Evolutionary conservation across 1,140 invertebrate species (phyloP).

Genomic region (Samia ricini): DNA sequence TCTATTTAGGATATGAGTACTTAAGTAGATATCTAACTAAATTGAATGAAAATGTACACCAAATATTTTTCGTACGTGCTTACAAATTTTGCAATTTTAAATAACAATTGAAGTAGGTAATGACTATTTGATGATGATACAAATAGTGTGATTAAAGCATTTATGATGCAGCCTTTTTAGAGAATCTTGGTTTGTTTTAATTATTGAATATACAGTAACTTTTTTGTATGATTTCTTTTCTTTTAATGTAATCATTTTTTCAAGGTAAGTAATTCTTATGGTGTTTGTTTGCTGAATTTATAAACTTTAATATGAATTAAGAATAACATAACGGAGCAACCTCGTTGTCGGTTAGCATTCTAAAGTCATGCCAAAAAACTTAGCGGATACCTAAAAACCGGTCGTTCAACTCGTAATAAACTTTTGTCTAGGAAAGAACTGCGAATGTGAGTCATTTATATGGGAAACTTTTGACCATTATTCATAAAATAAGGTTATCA

Average conservation of each 20-base stretch:
- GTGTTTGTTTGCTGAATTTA: not conserved
- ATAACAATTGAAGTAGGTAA: too few relatives aligned
- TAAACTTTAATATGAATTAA: not conserved
- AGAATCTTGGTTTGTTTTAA: too few relatives aligned
- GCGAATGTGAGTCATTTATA: conserved; percentile 4
- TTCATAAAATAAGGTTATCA: not conserved
- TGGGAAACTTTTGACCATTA: not conserved
- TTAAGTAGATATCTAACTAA: too few relatives aligned
- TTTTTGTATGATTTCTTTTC: too few relatives aligned
- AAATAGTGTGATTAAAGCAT: too few relatives aligned
- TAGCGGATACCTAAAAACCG: conserved; percentile 16
- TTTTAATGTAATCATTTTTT: not conserved
- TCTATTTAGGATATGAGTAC: too few relatives aligned
- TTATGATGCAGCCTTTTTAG: too few relatives aligned
- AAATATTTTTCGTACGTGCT: too few relatives aligned
- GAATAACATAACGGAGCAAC: conserved; percentile 21
- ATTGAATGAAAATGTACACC: too few relatives aligned
- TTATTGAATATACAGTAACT: too few relatives aligned
- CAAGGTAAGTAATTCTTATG: not conserved
- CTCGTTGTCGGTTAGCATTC: conserved; percentile 9
- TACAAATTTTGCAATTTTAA: too few relatives aligned
- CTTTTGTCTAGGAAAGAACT: conserved; percentile 10
- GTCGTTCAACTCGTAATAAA: conserved; percentile 20
- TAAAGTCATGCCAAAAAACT: conserved; percentile 24
- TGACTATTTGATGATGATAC: too few relatives aligned